Evolutionary conservation across 2,797 vertebrate species (phyloP).

Genomic region (Kryptopterus vitreolus): DNA sequence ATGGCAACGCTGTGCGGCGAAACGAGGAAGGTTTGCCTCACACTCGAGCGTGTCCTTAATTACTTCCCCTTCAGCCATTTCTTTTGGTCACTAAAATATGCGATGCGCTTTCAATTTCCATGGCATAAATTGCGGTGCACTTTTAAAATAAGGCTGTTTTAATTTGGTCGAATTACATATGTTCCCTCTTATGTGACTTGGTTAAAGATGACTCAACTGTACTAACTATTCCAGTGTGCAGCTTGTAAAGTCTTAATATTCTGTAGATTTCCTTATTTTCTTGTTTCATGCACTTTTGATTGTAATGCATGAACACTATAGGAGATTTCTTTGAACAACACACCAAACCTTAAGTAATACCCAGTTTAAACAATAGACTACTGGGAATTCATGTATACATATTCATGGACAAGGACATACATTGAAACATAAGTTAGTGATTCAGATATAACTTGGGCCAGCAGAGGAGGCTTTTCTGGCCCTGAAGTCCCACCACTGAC

Average conservation of each 20-base stretch:
- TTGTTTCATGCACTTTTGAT: neutral
- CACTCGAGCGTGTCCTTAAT: slow-evolving; percentile 12
- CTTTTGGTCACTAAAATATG: neutral
- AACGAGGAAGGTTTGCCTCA: neutral
- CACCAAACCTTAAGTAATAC: too few relatives aligned
- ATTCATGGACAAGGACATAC: too few relatives aligned
- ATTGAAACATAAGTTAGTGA: too few relatives aligned
- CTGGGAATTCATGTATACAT: too few relatives aligned
- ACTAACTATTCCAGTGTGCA: neutral
- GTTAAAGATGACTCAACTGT: neutral
- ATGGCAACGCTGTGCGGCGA: neutral
- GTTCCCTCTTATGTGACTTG: neutral
- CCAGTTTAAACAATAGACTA: too few relatives aligned
- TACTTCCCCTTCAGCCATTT: slow-evolving; percentile 9
- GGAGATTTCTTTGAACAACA: too few relatives aligned
- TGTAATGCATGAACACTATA: neutral
- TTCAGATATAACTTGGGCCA: too few relatives aligned
- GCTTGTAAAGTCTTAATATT: neutral
- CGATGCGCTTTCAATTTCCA: neutral
- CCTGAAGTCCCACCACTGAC: too few relatives aligned
- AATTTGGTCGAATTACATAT: neutral
- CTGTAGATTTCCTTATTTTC: neutral
- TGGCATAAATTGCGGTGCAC: neutral
- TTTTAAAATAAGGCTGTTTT: neutral
- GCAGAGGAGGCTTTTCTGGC: too few relatives aligned